phyloP scores from a whole-genome alignment of 2,888 invertebrate genomes.

The Eremobia ochroleuca region DNA sequence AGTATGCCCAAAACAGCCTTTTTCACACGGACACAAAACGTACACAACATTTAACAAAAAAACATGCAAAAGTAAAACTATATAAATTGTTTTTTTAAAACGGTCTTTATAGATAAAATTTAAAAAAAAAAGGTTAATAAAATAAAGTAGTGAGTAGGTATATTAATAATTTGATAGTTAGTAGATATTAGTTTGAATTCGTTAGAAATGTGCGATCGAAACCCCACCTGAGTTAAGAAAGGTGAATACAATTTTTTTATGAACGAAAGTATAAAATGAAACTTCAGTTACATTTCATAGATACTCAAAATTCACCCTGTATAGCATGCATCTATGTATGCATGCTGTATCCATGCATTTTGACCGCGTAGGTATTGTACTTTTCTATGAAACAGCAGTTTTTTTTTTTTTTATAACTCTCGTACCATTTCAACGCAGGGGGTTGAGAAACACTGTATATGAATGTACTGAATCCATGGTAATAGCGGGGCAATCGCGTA shows the following conservation, averaged over 20 bases:
- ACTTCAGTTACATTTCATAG: neutral
- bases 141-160: neutral
- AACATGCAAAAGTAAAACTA: neutral
- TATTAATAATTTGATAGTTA: neutral
- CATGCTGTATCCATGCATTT: too few species aligned
- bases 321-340: neutral
- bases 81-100: neutral
- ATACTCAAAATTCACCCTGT: neutral
- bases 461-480: too few species aligned
- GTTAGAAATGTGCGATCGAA: slow-evolving; percentile 2
- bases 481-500: too few species aligned
- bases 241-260: too few species aligned
- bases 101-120: neutral
- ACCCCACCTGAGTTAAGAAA: neutral
- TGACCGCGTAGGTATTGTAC: too few species aligned
- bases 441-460: too few species aligned
- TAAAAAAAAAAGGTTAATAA: neutral
- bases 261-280: neutral
- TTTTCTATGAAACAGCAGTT: too few species aligned
- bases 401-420: too few species aligned
- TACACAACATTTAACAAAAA: slow-evolving; percentile 15
- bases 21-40: slow-evolving; percentile 6
- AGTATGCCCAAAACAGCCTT: neutral
- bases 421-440: too few species aligned
- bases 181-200: slow-evolving; percentile 20